Evolutionary conservation across 1,140 invertebrate species (phyloP).

Genomic region (Macrotrachela quadricornifera): DNA sequence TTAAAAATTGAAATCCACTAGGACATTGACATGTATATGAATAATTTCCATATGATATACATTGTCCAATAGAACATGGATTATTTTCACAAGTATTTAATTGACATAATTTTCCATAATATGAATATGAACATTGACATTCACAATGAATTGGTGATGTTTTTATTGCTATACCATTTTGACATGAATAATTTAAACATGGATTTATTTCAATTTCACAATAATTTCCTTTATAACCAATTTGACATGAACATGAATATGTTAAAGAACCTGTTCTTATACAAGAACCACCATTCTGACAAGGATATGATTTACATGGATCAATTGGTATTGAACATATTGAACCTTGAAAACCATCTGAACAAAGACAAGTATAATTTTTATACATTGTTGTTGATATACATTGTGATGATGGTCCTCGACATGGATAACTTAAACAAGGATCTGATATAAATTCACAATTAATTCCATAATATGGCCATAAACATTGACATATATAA

Average conservation of each 20-base stretch:
- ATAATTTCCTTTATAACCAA: constrained; percentile 38
- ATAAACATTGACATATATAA: constrained; percentile 50
- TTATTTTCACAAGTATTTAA: constrained; percentile 8
- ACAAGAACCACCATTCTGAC: constrained; percentile 43
- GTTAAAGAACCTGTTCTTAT: constrained; percentile 27
- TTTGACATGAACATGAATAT: constrained; percentile 1
- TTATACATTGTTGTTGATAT: neutral
- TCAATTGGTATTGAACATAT: constrained; percentile 6
- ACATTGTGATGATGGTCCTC: neutral
- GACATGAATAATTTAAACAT: constrained; percentile 35
- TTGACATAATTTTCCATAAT: constrained; percentile 14
- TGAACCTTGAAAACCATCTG: constrained; percentile 6
- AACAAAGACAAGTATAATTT: constrained; percentile 10
- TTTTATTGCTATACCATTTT: constrained; percentile 35
- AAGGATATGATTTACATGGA: neutral
- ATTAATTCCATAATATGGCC: constrained; percentile 37
- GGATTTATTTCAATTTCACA: constrained; percentile 58
- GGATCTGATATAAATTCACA: constrained; percentile 10
- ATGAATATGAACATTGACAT: constrained; percentile 49
- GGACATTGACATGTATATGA: constrained; percentile 10
- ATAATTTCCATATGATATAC: neutral
- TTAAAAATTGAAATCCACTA: too few relatives aligned
- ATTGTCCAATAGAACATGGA: constrained; percentile 14
- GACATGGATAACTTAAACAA: neutral
- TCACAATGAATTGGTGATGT: constrained; percentile 25